phyloP scores from a whole-genome alignment of 2,888 invertebrate genomes.

The Dolomedes plantarius region DNA sequence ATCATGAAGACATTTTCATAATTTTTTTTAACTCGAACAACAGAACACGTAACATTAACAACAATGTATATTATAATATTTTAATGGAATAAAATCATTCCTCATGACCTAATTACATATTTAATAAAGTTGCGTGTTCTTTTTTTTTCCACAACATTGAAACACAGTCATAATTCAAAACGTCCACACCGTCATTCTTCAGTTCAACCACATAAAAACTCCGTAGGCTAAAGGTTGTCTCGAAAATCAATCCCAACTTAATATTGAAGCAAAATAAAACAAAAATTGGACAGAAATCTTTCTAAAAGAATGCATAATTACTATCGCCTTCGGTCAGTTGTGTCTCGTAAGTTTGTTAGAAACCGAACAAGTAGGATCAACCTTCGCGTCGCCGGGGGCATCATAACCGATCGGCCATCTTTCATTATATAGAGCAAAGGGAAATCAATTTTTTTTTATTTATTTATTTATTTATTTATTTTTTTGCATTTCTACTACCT shows the following conservation, averaged over 20 bases:
- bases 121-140: not conserved
- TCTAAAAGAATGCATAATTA: constrained; percentile 52
- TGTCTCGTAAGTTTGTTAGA: constrained; percentile 47
- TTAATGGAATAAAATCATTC: no score
- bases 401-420: constrained; percentile 41
- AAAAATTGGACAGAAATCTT: constrained; percentile 31
- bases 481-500: constrained; percentile 37
- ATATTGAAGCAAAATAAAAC: constrained; percentile 10
- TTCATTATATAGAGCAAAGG: constrained; percentile 66
- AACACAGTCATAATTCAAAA: constrained; percentile 10
- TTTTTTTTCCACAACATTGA: not conserved
- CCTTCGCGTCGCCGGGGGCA: constrained; percentile 28
- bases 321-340: constrained; percentile 25
- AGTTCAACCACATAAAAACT: not conserved
- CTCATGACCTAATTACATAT: constrained; percentile 2
- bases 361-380: constrained; percentile 39
- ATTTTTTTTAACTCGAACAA: no score
- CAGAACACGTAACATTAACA: no score
- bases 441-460: constrained; percentile 34
- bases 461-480: constrained; percentile 21
- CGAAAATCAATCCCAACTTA: constrained; percentile 5
- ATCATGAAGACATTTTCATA: no score
- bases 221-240: constrained; percentile 16
- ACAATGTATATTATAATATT: no score
- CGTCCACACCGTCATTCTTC: not conserved